phyloP scores from a whole-genome alignment of 1,140 invertebrate genomes.

The Drosophila sechellia region DNA sequence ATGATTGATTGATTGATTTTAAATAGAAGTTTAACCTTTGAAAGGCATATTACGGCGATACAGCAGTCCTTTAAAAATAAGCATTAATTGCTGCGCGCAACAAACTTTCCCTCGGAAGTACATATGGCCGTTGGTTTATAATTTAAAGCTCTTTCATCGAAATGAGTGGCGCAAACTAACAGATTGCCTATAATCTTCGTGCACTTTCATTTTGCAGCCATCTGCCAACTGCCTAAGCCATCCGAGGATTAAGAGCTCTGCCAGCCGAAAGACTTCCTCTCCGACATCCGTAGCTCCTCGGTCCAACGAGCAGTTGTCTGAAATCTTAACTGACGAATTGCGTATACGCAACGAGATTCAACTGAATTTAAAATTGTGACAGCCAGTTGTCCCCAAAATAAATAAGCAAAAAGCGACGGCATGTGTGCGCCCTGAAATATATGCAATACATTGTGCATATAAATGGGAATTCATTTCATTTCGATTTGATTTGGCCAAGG shows the following conservation, averaged over 20 bases:
- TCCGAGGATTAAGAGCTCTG: conserved; percentile 59
- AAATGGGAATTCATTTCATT: conserved; percentile 62
- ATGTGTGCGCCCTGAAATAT: conserved; percentile 28
- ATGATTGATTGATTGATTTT: no score
- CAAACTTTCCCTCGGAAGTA: not conserved
- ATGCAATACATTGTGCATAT: conserved; percentile 66
- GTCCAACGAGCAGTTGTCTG: conserved; percentile 9
- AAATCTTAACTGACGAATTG: conserved; percentile 76
- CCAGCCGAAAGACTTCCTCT: conserved; percentile 9
- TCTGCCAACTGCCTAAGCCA: conserved; percentile 68
- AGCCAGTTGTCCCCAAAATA: conserved; percentile 66
- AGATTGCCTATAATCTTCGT: conserved; percentile 72
- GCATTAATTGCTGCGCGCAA: no score
- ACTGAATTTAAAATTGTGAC: conserved; percentile 75
- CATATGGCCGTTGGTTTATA: conserved; percentile 9
- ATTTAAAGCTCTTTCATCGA: conserved; percentile 42
- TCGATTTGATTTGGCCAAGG: conserved; percentile 33
- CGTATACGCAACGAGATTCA: conserved; percentile 61
- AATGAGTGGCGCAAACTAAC: conserved; percentile 46
- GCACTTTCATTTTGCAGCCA: conserved; percentile 73
- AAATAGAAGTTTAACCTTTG: no score
- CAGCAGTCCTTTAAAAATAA: no score
- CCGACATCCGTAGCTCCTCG: conserved; percentile 3
- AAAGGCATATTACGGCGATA: no score
- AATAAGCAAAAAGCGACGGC: conserved; percentile 52